Evolutionary conservation across 2,797 vertebrate genomes (phyloP).

Genomic region (Cyprinella venusta): DNA sequence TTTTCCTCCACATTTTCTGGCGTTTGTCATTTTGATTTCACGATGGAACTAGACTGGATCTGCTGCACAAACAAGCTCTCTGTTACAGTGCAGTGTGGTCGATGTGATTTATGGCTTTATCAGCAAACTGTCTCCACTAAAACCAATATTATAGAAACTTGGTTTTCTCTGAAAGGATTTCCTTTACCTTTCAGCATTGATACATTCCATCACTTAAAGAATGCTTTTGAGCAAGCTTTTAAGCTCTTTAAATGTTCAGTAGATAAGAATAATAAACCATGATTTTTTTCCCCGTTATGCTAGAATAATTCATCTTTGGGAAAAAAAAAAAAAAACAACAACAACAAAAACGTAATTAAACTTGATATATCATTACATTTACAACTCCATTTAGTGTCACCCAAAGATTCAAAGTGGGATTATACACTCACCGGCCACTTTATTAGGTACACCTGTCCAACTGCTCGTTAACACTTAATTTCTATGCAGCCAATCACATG

Average conservation of each 20-base stretch:
- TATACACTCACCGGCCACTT: no score
- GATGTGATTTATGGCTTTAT: slow-evolving; percentile 6
- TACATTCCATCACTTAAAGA: not conserved
- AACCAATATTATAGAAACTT: not conserved
- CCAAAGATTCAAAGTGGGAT: no score
- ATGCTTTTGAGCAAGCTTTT: not conserved
- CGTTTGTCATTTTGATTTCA: not conserved
- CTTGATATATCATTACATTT: not conserved
- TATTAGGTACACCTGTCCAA: no score
- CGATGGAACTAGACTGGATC: not conserved
- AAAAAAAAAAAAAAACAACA: no score
- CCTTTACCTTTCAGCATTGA: not conserved
- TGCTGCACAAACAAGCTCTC: not conserved
- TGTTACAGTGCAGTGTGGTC: not conserved
- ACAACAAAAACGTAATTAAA: no score
- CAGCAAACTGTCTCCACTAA: slow-evolving; percentile 12
- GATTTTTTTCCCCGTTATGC: not conserved
- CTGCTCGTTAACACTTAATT: no score
- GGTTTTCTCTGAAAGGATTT: not conserved
- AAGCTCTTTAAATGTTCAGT: not conserved
- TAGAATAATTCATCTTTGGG: no score
- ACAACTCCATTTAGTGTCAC: not conserved
- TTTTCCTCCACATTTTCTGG: not conserved
- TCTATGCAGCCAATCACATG: no score
- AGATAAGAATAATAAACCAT: not conserved